A percentile compares a stretch with the other conserved stretches of the same genome.
Conservation (phyloP, 2,888 invertebrate species). For the Marronus borbonicus region DNA sequence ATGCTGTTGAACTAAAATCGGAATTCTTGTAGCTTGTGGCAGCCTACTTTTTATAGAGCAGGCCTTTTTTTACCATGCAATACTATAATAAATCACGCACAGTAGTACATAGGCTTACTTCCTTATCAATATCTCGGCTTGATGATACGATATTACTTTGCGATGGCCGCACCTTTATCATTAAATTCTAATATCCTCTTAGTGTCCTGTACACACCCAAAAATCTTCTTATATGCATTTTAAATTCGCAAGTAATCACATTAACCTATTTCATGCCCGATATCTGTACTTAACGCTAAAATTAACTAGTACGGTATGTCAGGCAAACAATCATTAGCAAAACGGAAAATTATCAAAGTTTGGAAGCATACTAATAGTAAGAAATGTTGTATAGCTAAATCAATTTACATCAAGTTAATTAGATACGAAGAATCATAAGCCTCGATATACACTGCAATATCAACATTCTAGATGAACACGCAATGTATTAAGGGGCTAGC, state of each 20-base stretch:
- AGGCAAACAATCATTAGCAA: background rate
- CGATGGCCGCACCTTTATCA: slow-evolving; percentile 17
- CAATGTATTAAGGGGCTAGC: slow-evolving; percentile 15
- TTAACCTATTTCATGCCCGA: slow-evolving; percentile 4
- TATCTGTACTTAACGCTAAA: background rate
- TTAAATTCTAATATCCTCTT: background rate
- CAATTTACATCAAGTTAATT: background rate
- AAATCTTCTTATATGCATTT: slow-evolving; percentile 21
- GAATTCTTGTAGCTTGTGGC: background rate
- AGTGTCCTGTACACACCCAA: background rate
- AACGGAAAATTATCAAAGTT: background rate
- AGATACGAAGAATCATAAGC: background rate
- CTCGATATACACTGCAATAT: slow-evolving; percentile 2
- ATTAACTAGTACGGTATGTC: background rate
- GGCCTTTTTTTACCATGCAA: slow-evolving; percentile 9
- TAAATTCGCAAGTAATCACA: background rate
- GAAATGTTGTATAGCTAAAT: background rate
- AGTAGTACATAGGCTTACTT: slow-evolving; percentile 14
- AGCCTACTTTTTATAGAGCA: slow-evolving; percentile 13
- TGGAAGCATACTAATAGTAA: background rate
- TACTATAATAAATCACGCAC: slow-evolving; percentile 34
- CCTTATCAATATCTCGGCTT: slow-evolving; percentile 24
- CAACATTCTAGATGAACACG: slow-evolving; percentile 4
- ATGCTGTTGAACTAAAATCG: slow-evolving; percentile 10
- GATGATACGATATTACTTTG: slow-evolving; percentile 13